Base-by-base conservation (phyloP, 2,888 invertebrate genomes). In the Melanargia galathea region DNA sequence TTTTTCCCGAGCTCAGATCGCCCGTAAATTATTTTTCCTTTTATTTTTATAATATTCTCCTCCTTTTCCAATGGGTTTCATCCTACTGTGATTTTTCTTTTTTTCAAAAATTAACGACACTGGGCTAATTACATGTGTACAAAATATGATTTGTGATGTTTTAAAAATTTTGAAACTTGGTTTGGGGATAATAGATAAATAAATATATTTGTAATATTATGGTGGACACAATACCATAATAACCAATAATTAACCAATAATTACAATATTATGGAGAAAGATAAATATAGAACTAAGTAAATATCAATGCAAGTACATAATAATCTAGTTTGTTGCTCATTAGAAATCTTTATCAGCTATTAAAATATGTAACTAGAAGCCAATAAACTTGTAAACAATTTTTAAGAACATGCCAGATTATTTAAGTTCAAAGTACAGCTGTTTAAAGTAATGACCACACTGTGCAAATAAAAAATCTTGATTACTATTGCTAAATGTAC, bases 361-460 rank as follows among this genome's bases (percentile, higher is more conserved):
- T n/a, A n/a, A n/a, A n/a, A n/a, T n/a, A 3, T 59, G 60, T n/a
- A 6, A 18, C 33, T 6, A 30, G 1, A 2, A 57, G 63, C 56
- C 63, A 63, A 63, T 60, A 60, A 60, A 63, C 45, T 62, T 60
- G 40, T 62, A 60, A 64, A 56, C 49, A 59, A 45, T 56, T 20
- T 49, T 30, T 33, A 46, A 45, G 57, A 51, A 56, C 16, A 26
- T 2, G 40, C 38, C 26, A 40, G 56, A 57, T 57, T 43, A 61
- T 26, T 49, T 11, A 24, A 38, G 48, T 55, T 45, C 30, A 45
- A 55, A 24, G 35, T 56, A 49, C 35, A 58, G 26, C n/a, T n/a
- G n/a, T 59, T 59, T 8, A 52, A 16, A 26, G 26, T 52, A 51
- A 57, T 56, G 30, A 54, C 5, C 26, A 46, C 4, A 3, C 16